Evolutionary conservation across 2,888 invertebrate genomes (phyloP), one percentile per base, ranked within the genome.

Genomic region (Drosophila colorata): DNA sequence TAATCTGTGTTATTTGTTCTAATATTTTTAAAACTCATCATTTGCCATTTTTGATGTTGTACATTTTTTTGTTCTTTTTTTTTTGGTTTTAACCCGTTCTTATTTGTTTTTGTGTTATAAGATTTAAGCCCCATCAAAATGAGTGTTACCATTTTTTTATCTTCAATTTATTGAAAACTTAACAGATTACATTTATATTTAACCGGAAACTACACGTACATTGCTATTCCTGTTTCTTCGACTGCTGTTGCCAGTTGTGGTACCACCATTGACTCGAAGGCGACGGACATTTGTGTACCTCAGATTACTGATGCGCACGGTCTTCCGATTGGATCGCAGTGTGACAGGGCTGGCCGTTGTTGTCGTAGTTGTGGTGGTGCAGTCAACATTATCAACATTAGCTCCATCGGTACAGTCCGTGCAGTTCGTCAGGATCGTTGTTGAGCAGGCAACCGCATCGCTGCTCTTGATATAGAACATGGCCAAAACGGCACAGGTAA

Each of bases 361-460:
- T 3, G 71, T 65, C 6, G 71, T 59, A 3, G 46, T 52, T 5
- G 72, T 49, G 14, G 72, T 56, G 25, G 65, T 61, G 25, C 71
- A 71, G 38, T 71, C 71, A 1, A 0, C 51, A 16, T 59, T 3
- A 0, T 18, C 1, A 0, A 9, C 44, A 47, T 71, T 71, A 0
- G 13, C 16, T 0, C 25, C 18, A 38, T 56, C 44, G 2, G 53
- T 9, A 13, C 70, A 71, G 16, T 71, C 58, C n/a, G 73, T 64
- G 7, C 70, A 71, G 11, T 51, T 35, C 16, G 55, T 55, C 3
- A 41, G 4, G 11, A 64, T 48, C 6, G 66, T 60, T 9, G 59
- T 5, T 0, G 60, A 52, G 16, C 72, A 72, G 41, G 57, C 67
- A 1, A 66, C 74, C 2, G 56, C 66, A 49, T 64, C 64, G 43